Conservation (phyloP, 2,113 vertebrate species). For the Holacanthus passer region DNA sequence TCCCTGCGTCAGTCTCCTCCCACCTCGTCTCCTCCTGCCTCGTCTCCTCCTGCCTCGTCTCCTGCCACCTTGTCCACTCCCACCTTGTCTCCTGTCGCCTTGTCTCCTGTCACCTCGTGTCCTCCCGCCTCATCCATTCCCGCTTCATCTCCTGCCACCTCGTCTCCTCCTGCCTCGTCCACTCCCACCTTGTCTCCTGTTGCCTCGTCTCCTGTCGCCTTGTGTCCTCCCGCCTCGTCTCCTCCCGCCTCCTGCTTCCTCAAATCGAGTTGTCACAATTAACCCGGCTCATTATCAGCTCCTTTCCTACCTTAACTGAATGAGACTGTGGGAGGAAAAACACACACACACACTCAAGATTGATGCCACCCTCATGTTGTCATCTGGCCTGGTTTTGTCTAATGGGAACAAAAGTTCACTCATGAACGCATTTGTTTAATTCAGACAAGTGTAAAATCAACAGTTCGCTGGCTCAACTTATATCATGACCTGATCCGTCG, state of each 20-base stretch:
- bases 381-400: no score
- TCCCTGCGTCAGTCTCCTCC: background rate
- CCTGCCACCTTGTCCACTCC: background rate
- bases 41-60: background rate
- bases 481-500: no score
- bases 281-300: constrained; percentile 27
- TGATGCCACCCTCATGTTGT: no score
- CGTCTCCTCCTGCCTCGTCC: constrained; percentile 6
- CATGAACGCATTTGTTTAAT: no score
- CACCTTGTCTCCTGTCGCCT: constrained; percentile 8
- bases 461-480: no score
- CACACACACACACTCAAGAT: background rate
- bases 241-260: background rate
- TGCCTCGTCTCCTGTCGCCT: constrained; percentile 6
- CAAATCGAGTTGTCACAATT: constrained; percentile 38
- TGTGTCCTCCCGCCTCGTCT: background rate
- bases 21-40: constrained; percentile 7
- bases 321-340: background rate
- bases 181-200: no score
- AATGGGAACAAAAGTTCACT: no score
- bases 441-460: no score
- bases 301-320: constrained; percentile 13
- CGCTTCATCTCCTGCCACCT: background rate
- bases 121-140: background rate
- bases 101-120: background rate